A percentile compares a stretch with the other conserved stretches of the same genome.
Evolutionary conservation across 2,888 invertebrate genomes (phyloP).

Genomic region (Fragum fragum): DNA sequence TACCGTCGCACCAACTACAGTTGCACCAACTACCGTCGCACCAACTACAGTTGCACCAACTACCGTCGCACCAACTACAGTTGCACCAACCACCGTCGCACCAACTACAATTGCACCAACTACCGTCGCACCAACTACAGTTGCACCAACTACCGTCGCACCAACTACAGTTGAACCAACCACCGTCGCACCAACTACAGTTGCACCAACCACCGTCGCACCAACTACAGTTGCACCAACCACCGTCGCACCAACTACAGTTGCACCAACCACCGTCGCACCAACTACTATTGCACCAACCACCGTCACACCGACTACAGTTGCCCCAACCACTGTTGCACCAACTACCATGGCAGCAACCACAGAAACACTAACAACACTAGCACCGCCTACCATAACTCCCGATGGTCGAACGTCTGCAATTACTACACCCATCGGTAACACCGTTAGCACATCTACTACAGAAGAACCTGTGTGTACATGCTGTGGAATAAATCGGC

Average conservation of each 20-base stretch:
- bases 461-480: neutral
- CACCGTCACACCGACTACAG: neutral
- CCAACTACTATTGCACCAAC: neutral
- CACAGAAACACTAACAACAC: neutral
- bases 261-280: neutral
- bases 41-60: no score
- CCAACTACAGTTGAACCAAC: neutral
- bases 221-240: neutral
- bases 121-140: no score
- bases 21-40: neutral
- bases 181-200: neutral
- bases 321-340: neutral
- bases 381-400: neutral
- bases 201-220: slow-evolving; percentile 1
- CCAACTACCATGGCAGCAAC: neutral
- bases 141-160: neutral
- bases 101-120: no score
- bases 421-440: neutral
- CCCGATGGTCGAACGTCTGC: no score
- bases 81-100: no score
- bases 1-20: neutral
- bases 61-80: no score
- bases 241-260: neutral
- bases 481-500: neutral
- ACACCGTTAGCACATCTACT: neutral